A percentile compares a stretch with the other conserved stretches of the same genome.
phyloP scores from a whole-genome alignment of 1,140 invertebrate genomes.

The Arctopsyche grandis region DNA sequence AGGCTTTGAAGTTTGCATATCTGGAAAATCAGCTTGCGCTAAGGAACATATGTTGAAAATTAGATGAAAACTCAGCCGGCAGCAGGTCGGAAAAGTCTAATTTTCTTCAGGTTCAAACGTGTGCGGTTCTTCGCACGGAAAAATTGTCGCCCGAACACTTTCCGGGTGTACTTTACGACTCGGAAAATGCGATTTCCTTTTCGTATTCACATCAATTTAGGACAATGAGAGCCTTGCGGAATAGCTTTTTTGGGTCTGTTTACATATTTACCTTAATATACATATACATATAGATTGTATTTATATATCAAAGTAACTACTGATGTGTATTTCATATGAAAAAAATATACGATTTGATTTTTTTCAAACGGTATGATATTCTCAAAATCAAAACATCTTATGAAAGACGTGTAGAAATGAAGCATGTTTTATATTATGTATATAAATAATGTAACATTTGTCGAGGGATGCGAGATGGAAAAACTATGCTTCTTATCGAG shows the following conservation, averaged over 20 bases:
- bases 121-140: conserved; percentile 6
- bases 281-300: neutral
- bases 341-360: neutral
- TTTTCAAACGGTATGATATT: no score
- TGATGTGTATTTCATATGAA: neutral
- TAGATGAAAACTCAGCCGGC: conserved; percentile 17
- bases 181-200: conserved; percentile 31
- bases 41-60: conserved; percentile 29
- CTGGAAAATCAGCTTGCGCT: neutral
- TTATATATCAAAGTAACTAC: neutral
- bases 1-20: neutral
- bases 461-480: no score
- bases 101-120: conserved; percentile 1
- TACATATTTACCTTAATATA: conserved; percentile 31
- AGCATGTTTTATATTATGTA: no score
- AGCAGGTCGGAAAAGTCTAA: conserved; percentile 9
- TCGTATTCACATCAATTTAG: conserved; percentile 9
- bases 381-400: no score
- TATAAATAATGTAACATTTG: no score
- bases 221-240: conserved; percentile 4
- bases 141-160: conserved; percentile 28
- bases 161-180: neutral
- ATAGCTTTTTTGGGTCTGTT: conserved; percentile 19
- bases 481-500: neutral
- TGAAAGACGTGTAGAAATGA: no score